These are phyloP conservation scores for Tetrax tetrax DNA, from an alignment of 2,113 vertebrate species.

Conservation along the genomic window DNA sequence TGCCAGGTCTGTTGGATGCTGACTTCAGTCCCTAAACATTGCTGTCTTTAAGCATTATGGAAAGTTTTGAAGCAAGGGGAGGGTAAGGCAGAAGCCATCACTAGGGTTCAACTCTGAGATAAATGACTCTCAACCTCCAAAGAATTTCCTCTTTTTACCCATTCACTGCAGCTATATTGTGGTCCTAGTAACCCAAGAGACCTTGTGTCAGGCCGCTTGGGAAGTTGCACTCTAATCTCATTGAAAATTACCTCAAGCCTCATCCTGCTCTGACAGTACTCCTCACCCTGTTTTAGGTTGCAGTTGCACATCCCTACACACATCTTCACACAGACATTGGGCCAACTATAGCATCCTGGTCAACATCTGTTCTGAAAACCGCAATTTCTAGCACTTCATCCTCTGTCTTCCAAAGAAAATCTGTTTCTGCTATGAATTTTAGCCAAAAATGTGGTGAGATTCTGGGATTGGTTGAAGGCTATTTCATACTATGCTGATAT, in stretches of 20 bases:
- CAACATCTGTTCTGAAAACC: neutral
- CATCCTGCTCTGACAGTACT: neutral
- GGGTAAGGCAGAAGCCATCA: neutral
- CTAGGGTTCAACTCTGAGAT: neutral
- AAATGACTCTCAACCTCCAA: neutral
- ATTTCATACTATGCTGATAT: neutral
- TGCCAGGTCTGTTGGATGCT: neutral
- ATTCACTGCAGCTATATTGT: accelerated
- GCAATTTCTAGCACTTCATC: neutral
- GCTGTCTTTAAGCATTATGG: neutral
- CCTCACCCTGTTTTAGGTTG: neutral
- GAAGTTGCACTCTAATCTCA: neutral
- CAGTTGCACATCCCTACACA: neutral
- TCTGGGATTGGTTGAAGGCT: neutral
- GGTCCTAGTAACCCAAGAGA: neutral
- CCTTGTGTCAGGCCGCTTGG: accelerated
- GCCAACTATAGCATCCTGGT: neutral
- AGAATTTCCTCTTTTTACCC: neutral
- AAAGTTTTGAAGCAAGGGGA: neutral
- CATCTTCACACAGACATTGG: neutral
- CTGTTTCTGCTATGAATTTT: neutral
- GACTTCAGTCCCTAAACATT: too few species aligned
- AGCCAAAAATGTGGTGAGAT: neutral
- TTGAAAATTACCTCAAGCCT: neutral
- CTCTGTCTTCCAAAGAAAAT: neutral